Conservation (phyloP, 2,888 invertebrate genomes). For the Iphiclides podalirius region DNA sequence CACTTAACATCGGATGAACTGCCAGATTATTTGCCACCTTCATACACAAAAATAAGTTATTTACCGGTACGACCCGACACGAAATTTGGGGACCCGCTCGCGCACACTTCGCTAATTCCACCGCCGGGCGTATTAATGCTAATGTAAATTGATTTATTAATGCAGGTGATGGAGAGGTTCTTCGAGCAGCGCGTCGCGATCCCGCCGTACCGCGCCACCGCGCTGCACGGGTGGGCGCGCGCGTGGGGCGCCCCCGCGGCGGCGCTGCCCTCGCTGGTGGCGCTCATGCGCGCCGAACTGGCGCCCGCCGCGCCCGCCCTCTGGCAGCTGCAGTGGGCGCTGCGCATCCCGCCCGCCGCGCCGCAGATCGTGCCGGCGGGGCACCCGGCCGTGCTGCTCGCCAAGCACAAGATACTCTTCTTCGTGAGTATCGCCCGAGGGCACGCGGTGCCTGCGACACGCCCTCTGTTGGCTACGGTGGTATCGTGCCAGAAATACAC, state of each 20-base stretch:
- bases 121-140: no score
- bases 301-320: conserved; percentile 80
- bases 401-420: conserved; percentile 93
- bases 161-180: conserved; percentile 93
- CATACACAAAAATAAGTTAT: no score
- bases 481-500: conserved; percentile 95
- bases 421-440: conserved; percentile 94
- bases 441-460: no score
- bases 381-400: conserved; percentile 91
- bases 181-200: conserved; percentile 94
- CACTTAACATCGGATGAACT: no score
- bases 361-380: conserved; percentile 94
- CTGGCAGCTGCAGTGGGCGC: conserved; percentile 95
- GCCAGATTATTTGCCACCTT: no score
- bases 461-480: no score
- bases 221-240: conserved; percentile 91
- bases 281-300: conserved; percentile 87
- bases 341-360: conserved; percentile 94
- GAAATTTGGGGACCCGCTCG: no score
- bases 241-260: conserved; percentile 91
- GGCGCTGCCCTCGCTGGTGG: conserved; percentile 94
- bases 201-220: conserved; percentile 94
- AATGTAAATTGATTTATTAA: neutral
- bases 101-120: no score
- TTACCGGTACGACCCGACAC: no score